Evolutionary conservation across 2,797 vertebrate species (phyloP), one percentile per base, ranked within the genome.

Genomic region (Enteromius anoplus): DNA sequence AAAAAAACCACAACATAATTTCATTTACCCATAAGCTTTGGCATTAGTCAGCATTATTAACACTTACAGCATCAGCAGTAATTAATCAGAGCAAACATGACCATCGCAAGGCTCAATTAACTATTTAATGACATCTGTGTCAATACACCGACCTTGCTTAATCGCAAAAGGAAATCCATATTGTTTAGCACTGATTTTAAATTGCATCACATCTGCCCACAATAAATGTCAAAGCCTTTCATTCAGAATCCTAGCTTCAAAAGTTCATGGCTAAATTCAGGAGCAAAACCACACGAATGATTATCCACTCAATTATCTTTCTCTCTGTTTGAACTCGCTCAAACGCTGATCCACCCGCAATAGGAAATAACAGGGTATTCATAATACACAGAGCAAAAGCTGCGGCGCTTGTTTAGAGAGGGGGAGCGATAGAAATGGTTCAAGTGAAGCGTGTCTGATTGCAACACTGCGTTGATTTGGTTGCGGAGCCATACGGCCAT

Each of bases 301-400:
- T 85, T 75, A 73, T 73, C 70, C 62, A 68, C 60, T 82, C 69
- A 82, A 82, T 85, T 85, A 82, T 68, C 70, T 68, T 53, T 60
- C 66, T 70, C 58, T 81, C 40, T 40, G 73, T 70, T 70, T 77
- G 80, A 82, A 82, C 80, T 75, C 9, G 17, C 64, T 23, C n/a
- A 26, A 85, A 72, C 60, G 11, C 80, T 55, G 75, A 68, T 79
- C 75, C 60, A 73, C n/a, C 45, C 66, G 34, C 75, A 62, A 82
- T 82, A 82, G 66, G 75, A 85, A 78, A 78, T 82, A 72, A 85
- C 75, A 72, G 75, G 70, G 70, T 82, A 64, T 78, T 58, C 76
- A 65, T 85, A 78, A 72, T 58, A 72, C 75, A 62, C 72, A 40
- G 49, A 70, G 78, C 64, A 29, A 49, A 73, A 53, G 84, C 78